Evolutionary conservation across 2,888 invertebrate species (phyloP), one percentile per base, ranked within the genome.

Genomic region (Corythucha ciliata): DNA sequence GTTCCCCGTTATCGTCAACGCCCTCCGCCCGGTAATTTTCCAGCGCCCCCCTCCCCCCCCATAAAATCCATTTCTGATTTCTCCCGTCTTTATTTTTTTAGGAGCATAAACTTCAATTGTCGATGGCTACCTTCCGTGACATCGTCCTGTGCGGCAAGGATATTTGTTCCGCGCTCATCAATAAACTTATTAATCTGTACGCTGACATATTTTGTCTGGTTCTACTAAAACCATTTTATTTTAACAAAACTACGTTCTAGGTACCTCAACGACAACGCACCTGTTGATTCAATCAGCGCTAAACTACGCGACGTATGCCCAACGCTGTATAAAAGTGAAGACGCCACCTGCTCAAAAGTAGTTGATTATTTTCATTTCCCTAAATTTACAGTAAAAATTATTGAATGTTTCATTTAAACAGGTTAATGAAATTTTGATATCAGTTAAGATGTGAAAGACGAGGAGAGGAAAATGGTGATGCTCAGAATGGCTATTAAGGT

Each of bases 261-360:
- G 53, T 98, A 97, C 70, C 74, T 98, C 16, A 84, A 84, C 51
- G 97, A 98, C 67, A 91, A 93, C 66, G 94, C 96, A 1, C 89
- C 90, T 1, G 90, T 94, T 2, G 90, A 91, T 66, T 81, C 88
- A 1, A 89, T 98, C 56, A 94, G 91, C 54, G 74, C 78, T 21
- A 84, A 84, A 64, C 70, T 98, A 48, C 75, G 94, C 40, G 85
- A 91, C 62, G 77, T 90, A 1, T 98, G 97, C 64, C 97, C 98
- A 0, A 84, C 85, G 60, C 74, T 98, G 22, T 98, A 94, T 67
- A 82, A 87, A 57, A 82, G 82, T 62, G 96, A 97, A 72, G 97
- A 98, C 70, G 96, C 94, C 3, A 86, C 90, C 10, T 91, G 90
- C 62, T 90, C 94, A 2, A 94, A 94, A 74, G 91, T 89, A 68